Base-by-base conservation (phyloP, 2,113 vertebrate species). In the Macquaria ambigua region DNA sequence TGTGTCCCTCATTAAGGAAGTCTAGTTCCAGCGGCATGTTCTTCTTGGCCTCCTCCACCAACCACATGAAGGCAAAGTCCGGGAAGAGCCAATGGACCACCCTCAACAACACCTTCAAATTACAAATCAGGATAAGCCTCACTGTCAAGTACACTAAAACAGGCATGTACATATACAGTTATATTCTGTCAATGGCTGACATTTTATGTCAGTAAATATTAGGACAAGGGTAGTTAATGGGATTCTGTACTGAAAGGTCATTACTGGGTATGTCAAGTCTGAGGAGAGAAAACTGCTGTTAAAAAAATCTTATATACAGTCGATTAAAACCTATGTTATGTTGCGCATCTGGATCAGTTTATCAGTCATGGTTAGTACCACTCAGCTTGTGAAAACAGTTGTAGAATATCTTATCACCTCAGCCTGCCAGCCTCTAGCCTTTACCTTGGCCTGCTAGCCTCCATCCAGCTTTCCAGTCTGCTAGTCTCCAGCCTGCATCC, bases 21-120 rank as follows among this genome's bases (percentile, higher is more conserved):
- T 99, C 97, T 85, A 99, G 92, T 91, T 99, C 98, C 77, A 98
- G 93, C 4, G 98, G 98, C 90, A 99, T 94, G 92, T 99, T 99
- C 90, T 98, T 99, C 94, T 98, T 99, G 77, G 98, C 98, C 89
- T 99, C 98, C 31, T 99, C 98, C 72, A 98, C 97, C 88, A 99
- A 88, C 98, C 98, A 99, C 97, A 98, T 97, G 85, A 99, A 99
- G 75, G 97, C 96, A 90, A 99, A 99, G 86, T 99, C 97, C 28
- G 98, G 98, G 87, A 99, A 99, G 52, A 99, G 95, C 93, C 97
- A 97, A 66, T 98, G 97, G 85, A 99, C 97, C 1, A 92, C 89
- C 74, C 93, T 95, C 16, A 98, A 56, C 3, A 99, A 95, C 80
- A 97, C 91, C 98, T 99, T 73, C 1, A 81, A 56, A 77, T 52